phyloP scores from a whole-genome alignment of 2,797 vertebrate genomes.

The Tarsius wallacei region DNA sequence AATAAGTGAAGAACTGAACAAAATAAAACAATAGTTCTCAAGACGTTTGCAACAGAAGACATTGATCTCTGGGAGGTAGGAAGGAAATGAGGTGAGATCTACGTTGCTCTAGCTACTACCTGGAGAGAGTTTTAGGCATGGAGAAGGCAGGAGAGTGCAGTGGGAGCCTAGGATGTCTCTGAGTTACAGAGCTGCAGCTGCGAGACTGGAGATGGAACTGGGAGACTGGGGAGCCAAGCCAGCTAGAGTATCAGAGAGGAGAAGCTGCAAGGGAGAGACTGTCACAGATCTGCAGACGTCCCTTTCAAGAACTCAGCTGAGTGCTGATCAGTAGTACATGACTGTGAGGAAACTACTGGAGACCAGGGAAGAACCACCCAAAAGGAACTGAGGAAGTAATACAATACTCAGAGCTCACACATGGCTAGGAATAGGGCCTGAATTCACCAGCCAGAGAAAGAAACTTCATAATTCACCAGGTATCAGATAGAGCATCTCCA shows the following conservation, averaged over 20 bases:
- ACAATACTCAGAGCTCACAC: neutral
- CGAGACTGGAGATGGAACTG: neutral
- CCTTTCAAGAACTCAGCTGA: neutral
- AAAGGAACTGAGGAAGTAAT: neutral
- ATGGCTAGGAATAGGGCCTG: neutral
- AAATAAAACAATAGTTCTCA: conserved; percentile 5
- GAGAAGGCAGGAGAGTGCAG: neutral
- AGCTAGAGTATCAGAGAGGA: neutral
- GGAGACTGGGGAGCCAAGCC: neutral
- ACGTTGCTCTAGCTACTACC: neutral
- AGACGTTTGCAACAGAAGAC: neutral
- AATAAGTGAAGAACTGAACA: neutral
- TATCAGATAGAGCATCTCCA: neutral
- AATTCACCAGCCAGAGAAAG: neutral
- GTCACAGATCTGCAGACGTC: neutral
- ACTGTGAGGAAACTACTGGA: conserved; percentile 2
- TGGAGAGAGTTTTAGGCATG: conserved; percentile 2
- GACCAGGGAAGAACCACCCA: neutral
- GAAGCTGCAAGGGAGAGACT: neutral
- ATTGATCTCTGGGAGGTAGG: neutral
- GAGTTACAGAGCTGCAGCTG: neutral
- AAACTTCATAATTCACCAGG: neutral
- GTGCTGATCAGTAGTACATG: neutral
- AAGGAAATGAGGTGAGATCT: neutral
- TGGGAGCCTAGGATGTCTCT: neutral